A percentile compares a stretch with the other conserved stretches of the same genome.
Evolutionary conservation across 2,797 vertebrate species (phyloP).

Genomic region (Notolepis coatsorum): DNA sequence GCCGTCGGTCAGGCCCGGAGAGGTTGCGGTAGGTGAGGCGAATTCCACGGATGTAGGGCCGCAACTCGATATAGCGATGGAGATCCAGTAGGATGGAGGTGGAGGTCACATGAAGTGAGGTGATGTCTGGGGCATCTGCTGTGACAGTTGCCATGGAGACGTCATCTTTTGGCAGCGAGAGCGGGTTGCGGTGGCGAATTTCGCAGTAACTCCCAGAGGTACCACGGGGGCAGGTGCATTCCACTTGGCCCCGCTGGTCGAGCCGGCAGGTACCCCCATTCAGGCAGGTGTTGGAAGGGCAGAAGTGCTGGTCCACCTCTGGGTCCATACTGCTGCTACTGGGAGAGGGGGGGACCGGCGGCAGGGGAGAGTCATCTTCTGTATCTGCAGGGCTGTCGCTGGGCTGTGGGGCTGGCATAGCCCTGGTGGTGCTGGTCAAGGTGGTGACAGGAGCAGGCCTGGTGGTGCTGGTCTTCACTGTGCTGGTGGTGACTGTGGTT

Average conservation of each 20-base stretch:
- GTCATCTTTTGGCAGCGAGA: conserved; percentile 53
- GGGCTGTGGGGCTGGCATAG: conserved; percentile 77
- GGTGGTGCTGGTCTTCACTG: conserved; percentile 74
- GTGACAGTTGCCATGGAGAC: conserved; percentile 47
- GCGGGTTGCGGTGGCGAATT: conserved; percentile 63
- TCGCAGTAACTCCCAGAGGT: conserved; percentile 88
- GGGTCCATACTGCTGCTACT: conserved; percentile 47
- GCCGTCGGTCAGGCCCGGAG: conserved; percentile 89
- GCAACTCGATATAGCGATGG: conserved; percentile 84
- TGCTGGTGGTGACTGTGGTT: conserved; percentile 81
- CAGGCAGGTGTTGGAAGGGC: conserved; percentile 87
- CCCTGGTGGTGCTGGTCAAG: conserved; percentile 46
- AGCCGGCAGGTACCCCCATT: conserved; percentile 90
- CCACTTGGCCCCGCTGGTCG: conserved; percentile 73
- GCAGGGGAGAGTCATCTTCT: conserved; percentile 13
- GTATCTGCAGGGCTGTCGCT: conserved; percentile 73
- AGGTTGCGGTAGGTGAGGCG: conserved; percentile 93
- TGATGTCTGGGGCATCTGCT: conserved; percentile 59
- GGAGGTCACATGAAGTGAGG: conserved; percentile 68
- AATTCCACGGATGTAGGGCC: conserved; percentile 85
- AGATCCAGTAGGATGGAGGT: conserved; percentile 86
- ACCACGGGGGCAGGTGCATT: conserved; percentile 84
- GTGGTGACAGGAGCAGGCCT: conserved; percentile 65
- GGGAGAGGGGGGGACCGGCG: conserved; percentile 49
- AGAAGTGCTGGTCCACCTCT: conserved; percentile 70